Conservation (phyloP, 1,140 invertebrate species). For the Carposina sasakii region DNA sequence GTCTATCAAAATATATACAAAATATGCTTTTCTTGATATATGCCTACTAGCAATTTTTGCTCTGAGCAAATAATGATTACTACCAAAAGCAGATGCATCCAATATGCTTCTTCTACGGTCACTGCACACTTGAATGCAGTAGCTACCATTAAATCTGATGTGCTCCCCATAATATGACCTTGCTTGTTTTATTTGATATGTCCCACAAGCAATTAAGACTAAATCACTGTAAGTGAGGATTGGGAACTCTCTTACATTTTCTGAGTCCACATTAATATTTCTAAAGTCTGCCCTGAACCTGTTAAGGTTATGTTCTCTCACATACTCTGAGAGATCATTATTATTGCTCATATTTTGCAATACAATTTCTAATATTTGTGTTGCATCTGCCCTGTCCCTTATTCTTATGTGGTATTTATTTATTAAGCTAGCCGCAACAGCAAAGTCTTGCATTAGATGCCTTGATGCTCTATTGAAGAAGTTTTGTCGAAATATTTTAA, state of each 20-base stretch:
- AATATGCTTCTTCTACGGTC: neutral
- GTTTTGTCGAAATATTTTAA: slow-evolving; percentile 26
- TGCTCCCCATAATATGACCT: slow-evolving; percentile 22
- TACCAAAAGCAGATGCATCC: neutral
- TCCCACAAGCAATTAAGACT: slow-evolving; percentile 2
- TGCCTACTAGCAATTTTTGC: neutral
- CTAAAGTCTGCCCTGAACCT: too few relatives aligned
- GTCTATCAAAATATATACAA: neutral
- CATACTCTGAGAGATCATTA: too few relatives aligned
- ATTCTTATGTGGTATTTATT: too few relatives aligned
- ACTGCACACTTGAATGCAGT: slow-evolving; percentile 14
- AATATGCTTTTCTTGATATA: neutral
- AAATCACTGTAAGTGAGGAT: neutral
- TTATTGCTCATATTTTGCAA: too few relatives aligned
- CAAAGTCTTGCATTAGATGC: slow-evolving; percentile 23
- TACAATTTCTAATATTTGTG: too few relatives aligned
- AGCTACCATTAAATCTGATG: slow-evolving; percentile 12
- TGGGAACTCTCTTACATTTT: too few relatives aligned
- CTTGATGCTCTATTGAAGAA: slow-evolving; percentile 20
- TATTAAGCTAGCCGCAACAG: slow-evolving; percentile 24
- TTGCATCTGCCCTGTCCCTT: too few relatives aligned
- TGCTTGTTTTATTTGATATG: slow-evolving; percentile 22
- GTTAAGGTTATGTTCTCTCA: too few relatives aligned
- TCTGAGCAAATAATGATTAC: too few relatives aligned
- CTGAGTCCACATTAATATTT: too few relatives aligned